Evolutionary conservation across 2,888 invertebrate species (phyloP).

Genomic region (Drosophila prolongata): DNA sequence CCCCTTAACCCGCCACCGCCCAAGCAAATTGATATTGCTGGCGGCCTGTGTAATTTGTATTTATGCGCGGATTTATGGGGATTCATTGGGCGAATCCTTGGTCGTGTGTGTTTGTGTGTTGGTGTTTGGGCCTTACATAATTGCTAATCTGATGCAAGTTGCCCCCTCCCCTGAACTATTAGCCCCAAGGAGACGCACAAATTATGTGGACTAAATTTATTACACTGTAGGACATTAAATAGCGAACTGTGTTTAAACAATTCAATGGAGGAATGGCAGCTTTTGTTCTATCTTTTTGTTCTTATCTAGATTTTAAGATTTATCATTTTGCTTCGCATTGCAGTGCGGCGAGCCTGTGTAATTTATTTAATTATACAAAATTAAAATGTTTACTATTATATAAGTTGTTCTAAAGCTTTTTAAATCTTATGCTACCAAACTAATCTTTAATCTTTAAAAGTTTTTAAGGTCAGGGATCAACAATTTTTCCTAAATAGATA

Average conservation of each 20-base stretch:
- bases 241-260: slow-evolving; percentile 22
- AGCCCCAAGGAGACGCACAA: slow-evolving; percentile 42
- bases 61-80: slow-evolving; percentile 74
- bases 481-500: no score
- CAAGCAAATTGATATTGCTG: slow-evolving; percentile 70
- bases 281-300: not conserved
- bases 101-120: slow-evolving; percentile 11
- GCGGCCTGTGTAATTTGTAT: slow-evolving; percentile 67
- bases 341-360: not conserved
- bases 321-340: not conserved
- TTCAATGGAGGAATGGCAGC: slow-evolving; percentile 8
- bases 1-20: slow-evolving; percentile 23
- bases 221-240: slow-evolving; percentile 55
- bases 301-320: not conserved
- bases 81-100: slow-evolving; percentile 19
- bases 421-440: no score
- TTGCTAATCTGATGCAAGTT: slow-evolving; percentile 71
- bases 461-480: no score
- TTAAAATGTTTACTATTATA: no score
- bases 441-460: no score
- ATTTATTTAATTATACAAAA: no score
- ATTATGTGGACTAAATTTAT: slow-evolving; percentile 69
- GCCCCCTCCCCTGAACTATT: not conserved
- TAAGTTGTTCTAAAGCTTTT: no score
- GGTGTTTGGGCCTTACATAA: slow-evolving; percentile 55